Percentiles rank a stretch among this genome's conserved stretches.
Conservation (phyloP, 2,888 invertebrate species). For the Leucania comma region DNA sequence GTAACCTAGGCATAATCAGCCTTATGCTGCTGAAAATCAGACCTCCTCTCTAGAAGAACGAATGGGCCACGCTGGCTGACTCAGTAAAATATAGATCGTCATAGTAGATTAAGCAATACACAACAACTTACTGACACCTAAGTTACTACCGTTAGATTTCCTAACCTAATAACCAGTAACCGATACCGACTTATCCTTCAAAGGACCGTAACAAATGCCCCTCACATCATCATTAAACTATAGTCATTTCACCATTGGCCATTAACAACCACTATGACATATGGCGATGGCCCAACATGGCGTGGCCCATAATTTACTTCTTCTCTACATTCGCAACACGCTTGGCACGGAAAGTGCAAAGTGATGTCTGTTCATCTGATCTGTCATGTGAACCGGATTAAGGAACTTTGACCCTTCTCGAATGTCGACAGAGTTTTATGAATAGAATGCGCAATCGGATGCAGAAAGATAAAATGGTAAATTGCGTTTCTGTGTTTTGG, state of each 20-base stretch:
- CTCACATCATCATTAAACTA: conserved; percentile 47
- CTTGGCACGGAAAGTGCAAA: conserved; percentile 47
- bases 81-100: no score
- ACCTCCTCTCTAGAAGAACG: no score
- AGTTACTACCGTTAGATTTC: neutral
- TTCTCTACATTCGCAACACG: conserved; percentile 37
- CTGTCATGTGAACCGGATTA: conserved; percentile 15
- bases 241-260: conserved; percentile 41
- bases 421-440: neutral
- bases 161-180: conserved; percentile 34
- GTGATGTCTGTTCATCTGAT: conserved; percentile 38
- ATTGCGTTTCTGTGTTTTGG: no score
- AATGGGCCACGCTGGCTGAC: no score
- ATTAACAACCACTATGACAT: conserved; percentile 38
- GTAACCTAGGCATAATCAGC: no score
- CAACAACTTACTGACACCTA: neutral
- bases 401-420: conserved; percentile 7
- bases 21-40: no score
- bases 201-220: conserved; percentile 41
- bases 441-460: no score
- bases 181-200: conserved; percentile 19
- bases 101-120: neutral
- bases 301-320: conserved; percentile 23
- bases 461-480: no score
- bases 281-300: conserved; percentile 29